Evolutionary conservation across 1,140 invertebrate species (phyloP), one percentile per base, ranked within the genome.

Genomic region (Penaeus chinensis): DNA sequence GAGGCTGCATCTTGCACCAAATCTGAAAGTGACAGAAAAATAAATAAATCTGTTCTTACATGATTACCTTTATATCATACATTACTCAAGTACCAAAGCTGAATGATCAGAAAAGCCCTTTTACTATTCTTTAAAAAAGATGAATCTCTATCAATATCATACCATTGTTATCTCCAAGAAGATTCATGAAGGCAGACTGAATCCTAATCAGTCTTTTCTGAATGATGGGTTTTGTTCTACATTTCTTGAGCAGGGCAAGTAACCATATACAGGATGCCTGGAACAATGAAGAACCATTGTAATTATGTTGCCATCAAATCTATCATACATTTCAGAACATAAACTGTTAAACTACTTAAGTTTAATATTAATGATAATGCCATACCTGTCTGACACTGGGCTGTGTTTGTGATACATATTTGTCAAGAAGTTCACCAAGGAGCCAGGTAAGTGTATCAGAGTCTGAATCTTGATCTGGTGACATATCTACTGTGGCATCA

Each of bases 1-100:
- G 96, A 96, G 18, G 97, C 96, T 1, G 97, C 95, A 92, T 98
- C 97, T 93, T 98, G 97, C 2, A 98, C 95, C 90, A 98, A 91
- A 85, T 94, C 94, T 93, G 90, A 65, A 86, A 77, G 74, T 84
- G 84, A 88, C 83, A 18, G 71, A 60, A 61, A 37, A 78, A 13
- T 54, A 42, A 54, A 54, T 54, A 54, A 54, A 54, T 54, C 47
- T 47, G 47, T 10, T 47, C 11, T 13, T 10, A 47, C 11, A 54
- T 54, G 16, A 54, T 54, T 54, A 54, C 2, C 54, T 54, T 54
- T 54, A 54, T 16, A 13, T 54, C 54, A 54, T 13, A 54, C 16
- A 42, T 2, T 54, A 54, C 11, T 54, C 10, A 10, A 54, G 10
- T 54, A 11, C 54, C 10, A 54, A 54, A 54, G 54, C 16, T 54